Percentiles rank a stretch among this genome's conserved stretches.
These are phyloP conservation scores for Caradrina kadenii DNA, from an alignment of 2,888 invertebrate species.

Conservation along the genomic window DNA sequence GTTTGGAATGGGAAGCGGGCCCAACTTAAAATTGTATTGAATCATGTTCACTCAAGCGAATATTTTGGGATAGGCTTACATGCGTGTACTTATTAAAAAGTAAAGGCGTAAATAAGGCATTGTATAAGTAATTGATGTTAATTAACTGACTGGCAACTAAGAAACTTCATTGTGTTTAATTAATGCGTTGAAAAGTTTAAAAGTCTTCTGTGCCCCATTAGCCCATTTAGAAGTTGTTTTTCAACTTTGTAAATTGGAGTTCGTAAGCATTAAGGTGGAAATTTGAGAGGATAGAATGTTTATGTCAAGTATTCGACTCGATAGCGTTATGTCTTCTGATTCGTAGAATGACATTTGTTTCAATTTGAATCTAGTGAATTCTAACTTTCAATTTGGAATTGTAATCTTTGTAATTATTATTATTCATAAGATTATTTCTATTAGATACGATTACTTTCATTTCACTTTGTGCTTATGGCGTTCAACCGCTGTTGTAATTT, in stretches of 20 bases:
- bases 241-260: conserved; percentile 64
- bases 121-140: conserved; percentile 50
- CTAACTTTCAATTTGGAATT: conserved; percentile 16
- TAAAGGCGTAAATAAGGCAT: conserved; percentile 25
- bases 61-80: conserved; percentile 4
- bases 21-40: conserved; percentile 25
- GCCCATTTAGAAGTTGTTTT: conserved; percentile 65
- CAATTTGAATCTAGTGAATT: conserved; percentile 30
- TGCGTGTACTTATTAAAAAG: conserved; percentile 21
- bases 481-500: conserved; percentile 2
- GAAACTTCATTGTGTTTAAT: conserved; percentile 66
- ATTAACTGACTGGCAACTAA: conserved; percentile 49
- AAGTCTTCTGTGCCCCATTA: conserved; percentile 67
- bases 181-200: conserved; percentile 68
- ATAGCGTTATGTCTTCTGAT: conserved; percentile 47
- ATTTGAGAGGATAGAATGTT: conserved; percentile 53
- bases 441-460: background rate
- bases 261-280: conserved; percentile 58
- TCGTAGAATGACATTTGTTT: conserved; percentile 44
- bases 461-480: background rate
- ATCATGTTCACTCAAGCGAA: conserved; percentile 12
- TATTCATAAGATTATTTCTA: conserved; percentile 4
- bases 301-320: conserved; percentile 47
- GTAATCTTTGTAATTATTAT: conserved; percentile 11
- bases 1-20: conserved; percentile 4